Evolutionary conservation across 1,140 invertebrate species (phyloP).

Genomic region (Ceratina australensis): DNA sequence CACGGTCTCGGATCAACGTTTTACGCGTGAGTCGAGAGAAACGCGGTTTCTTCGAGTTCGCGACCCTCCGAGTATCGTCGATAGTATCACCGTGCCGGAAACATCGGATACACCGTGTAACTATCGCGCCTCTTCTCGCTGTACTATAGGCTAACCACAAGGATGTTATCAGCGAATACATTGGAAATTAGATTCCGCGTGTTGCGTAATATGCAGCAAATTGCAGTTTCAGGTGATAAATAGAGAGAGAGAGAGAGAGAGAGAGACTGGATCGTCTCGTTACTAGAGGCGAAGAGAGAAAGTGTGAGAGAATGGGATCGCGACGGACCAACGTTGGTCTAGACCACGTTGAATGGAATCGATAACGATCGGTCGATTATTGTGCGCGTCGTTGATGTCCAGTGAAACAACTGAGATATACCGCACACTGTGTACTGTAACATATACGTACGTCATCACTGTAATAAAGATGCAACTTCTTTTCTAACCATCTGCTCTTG

Average conservation of each 20-base stretch:
- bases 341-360: background rate
- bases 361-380: slow-evolving; percentile 21
- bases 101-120: background rate
- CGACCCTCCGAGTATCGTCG: slow-evolving; percentile 27
- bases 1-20: background rate
- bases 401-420: slow-evolving; percentile 32
- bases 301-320: background rate
- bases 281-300: too few relatives aligned
- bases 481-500: slow-evolving; percentile 56
- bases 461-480: slow-evolving; percentile 71
- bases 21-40: background rate
- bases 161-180: slow-evolving; percentile 33
- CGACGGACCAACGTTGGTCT: background rate
- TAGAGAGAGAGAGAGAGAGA: background rate
- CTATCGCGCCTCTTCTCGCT: slow-evolving; percentile 10
- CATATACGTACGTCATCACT: slow-evolving; percentile 67
- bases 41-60: slow-evolving; percentile 18
- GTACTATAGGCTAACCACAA: slow-evolving; percentile 32
- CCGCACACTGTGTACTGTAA: slow-evolving; percentile 65
- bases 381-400: slow-evolving; percentile 15
- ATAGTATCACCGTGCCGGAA: background rate
- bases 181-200: slow-evolving; percentile 38
- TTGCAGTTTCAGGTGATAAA: slow-evolving; percentile 9
- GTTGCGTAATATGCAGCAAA: slow-evolving; percentile 27
- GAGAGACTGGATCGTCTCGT: background rate